Base-by-base conservation (phyloP, 2,113 vertebrate genomes). In the Limanda limanda region DNA sequence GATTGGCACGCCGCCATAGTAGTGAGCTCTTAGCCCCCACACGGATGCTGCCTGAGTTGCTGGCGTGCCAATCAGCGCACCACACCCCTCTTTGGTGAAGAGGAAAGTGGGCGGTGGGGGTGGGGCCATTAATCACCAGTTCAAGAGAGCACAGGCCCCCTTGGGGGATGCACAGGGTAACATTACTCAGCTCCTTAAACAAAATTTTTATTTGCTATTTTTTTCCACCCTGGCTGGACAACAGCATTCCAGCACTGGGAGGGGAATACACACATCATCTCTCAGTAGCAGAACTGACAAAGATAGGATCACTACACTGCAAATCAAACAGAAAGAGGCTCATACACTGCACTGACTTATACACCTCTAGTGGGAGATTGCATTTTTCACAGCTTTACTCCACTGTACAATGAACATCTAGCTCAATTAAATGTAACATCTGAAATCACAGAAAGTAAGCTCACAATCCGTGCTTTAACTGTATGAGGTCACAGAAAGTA, bases 101-200 rank as follows among this genome's bases (percentile, higher is more conserved):
- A 83, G 82, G 90, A 93, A 83, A 88, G 84, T 86, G 90, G 87
- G 89, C 78, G 85, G 82, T 81, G 78, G 86, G 74, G 85, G 82
- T 79, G 83, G 86, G 58, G 78, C 87, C 79, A 92, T 94, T 94
- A 94, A 93, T 95, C 92, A 94, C 92, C 78, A 85, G 92, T 90
- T 93, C 86, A 92, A 89, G 90, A 89, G 90, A 93, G 88, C 87
- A 84, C 74, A 83, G 59, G 40, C 87, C 76, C 84, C 86, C 82
- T 73, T 40, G 78, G 87, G 86, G 81, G 89, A 83, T 76, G 79
- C 20, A 23, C 59, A 85, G 79, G 78, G 68, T 76, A 86, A 70
- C 91, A 77, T 92, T 87, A 91, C 79, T 92, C 87, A 89, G 80
- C 81, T 86, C 88, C 79, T 67, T 58, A 35, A 88, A 82, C 65